A percentile compares a stretch with the other conserved stretches of the same genome.
Evolutionary conservation across 1,140 invertebrate genomes (phyloP).

Genomic region (Drosophila pandora): DNA sequence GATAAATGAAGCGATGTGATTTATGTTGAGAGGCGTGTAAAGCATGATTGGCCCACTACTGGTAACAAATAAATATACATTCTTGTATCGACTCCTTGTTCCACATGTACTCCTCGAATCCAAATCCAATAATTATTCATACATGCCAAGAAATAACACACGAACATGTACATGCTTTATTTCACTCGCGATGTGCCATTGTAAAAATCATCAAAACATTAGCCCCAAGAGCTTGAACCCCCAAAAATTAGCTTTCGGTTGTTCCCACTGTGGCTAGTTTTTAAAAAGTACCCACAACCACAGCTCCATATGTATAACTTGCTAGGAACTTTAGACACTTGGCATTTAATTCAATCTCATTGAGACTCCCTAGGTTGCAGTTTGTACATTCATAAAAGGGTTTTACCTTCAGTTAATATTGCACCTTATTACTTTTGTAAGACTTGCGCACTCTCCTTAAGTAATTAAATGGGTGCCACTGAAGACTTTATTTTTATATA

Average conservation of each 20-base stretch:
- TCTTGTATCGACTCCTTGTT: conserved; percentile 42
- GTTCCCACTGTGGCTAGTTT: conserved; percentile 1
- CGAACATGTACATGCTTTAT: conserved; percentile 46
- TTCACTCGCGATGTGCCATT: conserved; percentile 42
- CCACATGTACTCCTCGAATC: conserved; percentile 49
- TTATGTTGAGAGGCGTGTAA: conserved; percentile 73
- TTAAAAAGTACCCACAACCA: background rate
- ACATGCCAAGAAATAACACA: conserved; percentile 46
- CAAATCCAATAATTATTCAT: conserved; percentile 26
- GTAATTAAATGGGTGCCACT: background rate
- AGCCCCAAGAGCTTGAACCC: conserved; percentile 13
- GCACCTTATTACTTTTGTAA: conserved; percentile 3
- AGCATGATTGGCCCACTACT: conserved; percentile 84
- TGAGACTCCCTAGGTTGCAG: background rate
- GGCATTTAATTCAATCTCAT: conserved; percentile 8
- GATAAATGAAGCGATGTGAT: conserved; percentile 75
- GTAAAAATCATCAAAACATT: conserved; percentile 68
- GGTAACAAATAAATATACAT: conserved; percentile 75
- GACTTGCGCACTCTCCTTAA: conserved; percentile 30
- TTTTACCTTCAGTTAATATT: background rate
- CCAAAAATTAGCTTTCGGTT: conserved; percentile 11
- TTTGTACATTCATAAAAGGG: background rate
- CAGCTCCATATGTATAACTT: background rate
- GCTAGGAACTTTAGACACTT: background rate
- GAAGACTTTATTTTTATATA: background rate